Evolutionary conservation across 2,113 vertebrate genomes (phyloP).

Genomic region (Nasalis larvatus): DNA sequence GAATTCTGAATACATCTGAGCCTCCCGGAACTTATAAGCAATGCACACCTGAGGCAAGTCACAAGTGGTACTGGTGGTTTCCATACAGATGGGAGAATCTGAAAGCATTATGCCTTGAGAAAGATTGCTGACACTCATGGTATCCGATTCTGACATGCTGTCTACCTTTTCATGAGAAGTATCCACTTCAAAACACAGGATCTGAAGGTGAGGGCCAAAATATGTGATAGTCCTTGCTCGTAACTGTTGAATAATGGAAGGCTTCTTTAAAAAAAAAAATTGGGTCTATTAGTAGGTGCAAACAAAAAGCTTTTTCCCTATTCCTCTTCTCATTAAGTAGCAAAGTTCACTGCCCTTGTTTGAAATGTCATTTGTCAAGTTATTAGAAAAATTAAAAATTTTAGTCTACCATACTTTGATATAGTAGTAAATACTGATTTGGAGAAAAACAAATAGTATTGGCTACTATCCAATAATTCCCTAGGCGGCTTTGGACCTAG

Average conservation of each 20-base stretch:
- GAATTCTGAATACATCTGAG: background rate
- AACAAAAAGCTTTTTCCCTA: background rate
- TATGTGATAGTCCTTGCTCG: background rate
- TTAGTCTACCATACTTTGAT: background rate
- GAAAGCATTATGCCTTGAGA: background rate
- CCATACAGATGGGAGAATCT: background rate
- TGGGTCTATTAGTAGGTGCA: background rate
- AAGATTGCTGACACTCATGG: background rate
- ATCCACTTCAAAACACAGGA: conserved; percentile 10
- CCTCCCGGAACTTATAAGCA: background rate
- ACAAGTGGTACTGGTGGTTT: conserved; percentile 2
- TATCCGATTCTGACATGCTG: background rate
- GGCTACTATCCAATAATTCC: background rate
- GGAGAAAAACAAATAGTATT: background rate
- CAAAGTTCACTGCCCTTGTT: background rate
- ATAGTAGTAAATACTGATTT: background rate
- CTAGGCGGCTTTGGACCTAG: background rate
- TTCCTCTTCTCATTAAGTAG: background rate
- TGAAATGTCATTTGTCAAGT: conserved; percentile 16
- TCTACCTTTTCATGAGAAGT: background rate
- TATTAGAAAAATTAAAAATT: conserved; percentile 8
- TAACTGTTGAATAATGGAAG: background rate
- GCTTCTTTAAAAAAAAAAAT: background rate
- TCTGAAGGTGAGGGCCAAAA: background rate
- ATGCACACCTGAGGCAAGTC: conserved; percentile 42